Conservation (phyloP, 2,797 vertebrate species). For the Nannoperca australis region DNA sequence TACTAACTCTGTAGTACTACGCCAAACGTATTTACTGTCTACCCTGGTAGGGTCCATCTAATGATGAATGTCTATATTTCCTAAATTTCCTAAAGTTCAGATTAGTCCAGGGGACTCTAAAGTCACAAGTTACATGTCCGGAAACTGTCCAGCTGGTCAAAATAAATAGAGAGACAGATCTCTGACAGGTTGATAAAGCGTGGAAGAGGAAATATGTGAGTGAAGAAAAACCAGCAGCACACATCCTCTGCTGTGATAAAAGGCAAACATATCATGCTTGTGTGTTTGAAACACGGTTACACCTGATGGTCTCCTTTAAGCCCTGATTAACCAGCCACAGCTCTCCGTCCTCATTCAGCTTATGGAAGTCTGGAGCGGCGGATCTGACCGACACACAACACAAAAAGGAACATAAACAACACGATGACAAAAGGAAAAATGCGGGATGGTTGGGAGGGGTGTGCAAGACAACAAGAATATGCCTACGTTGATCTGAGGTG, state of each 20-base stretch:
- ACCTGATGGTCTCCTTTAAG: constrained; percentile 99
- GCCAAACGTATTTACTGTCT: background rate
- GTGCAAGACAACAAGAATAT: constrained; percentile 3
- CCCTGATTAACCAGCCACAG: constrained; percentile 99
- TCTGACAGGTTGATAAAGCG: background rate
- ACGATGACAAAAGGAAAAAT: constrained; percentile 65
- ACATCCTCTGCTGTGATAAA: constrained; percentile 36
- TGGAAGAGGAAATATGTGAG: constrained; percentile 43
- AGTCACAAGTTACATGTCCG: constrained; percentile 6
- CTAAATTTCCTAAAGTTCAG: too few relatives aligned
- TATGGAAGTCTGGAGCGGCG: constrained; percentile 92
- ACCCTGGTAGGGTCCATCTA: background rate
- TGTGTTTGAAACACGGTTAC: constrained; percentile 82
- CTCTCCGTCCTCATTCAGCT: constrained; percentile 99
- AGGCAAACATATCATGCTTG: constrained; percentile 64
- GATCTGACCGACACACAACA: constrained; percentile 91
- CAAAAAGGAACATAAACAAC: constrained; percentile 81
- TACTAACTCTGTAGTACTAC: background rate
- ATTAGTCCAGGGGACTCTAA: background rate
- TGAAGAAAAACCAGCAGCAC: constrained; percentile 28
- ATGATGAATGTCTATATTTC: too few relatives aligned
- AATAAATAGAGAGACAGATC: background rate
- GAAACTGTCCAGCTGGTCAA: background rate
- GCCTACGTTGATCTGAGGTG: background rate
- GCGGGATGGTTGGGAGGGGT: constrained; percentile 56